Evolutionary conservation across 2,113 vertebrate species (phyloP), one percentile per base, ranked within the genome.

Genomic region (Galbula dea): DNA sequence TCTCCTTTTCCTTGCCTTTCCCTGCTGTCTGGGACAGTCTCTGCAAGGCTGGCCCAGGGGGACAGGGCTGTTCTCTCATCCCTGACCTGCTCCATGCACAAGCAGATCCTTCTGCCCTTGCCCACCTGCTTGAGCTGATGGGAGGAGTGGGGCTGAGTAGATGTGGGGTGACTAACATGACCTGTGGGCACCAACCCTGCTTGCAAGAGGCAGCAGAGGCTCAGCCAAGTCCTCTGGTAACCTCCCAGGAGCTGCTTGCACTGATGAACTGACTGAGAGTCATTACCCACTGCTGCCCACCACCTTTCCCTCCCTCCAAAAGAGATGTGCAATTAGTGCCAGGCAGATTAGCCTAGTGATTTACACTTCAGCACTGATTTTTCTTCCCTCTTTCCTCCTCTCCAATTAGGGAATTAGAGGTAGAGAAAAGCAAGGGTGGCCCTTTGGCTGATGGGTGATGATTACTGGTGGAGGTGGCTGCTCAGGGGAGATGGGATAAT

Each of bases 371-470:
- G 83, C 63, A 15, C 79, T 66, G 39, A 67, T 88, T 88, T 89
- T 45, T 8, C 74, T 83, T 77, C 68, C 39, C 36, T 49, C 82
- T 84, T 65, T 81, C 92, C 96, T 95, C 95, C 90, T 83, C 79
- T 75, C 65, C 86, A 94, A 94, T 96, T 94, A 95, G 0, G 3
- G 71, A 85, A 95, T 92, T 93, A 89, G 86, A 86, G 78, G 58
- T 7, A 87, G 77, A 87, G 84, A 79, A 84, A 83, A 92, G 94
- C 78, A 59, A 88, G 89, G 89, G 74, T 94, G 90, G 94, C 94
- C 95, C 89, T 82, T 66, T 67, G 83, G 78, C 92, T 92, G 95
- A 30, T 57, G n/a, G 23, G 37, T 29, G 77, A 27, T 87, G 65
- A 88, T 90, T 91, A 22, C 83, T 54, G 77, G 22, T 41, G 73